Base-by-base conservation (phyloP, 2,797 vertebrate species). In the Epinephelus coioides region DNA sequence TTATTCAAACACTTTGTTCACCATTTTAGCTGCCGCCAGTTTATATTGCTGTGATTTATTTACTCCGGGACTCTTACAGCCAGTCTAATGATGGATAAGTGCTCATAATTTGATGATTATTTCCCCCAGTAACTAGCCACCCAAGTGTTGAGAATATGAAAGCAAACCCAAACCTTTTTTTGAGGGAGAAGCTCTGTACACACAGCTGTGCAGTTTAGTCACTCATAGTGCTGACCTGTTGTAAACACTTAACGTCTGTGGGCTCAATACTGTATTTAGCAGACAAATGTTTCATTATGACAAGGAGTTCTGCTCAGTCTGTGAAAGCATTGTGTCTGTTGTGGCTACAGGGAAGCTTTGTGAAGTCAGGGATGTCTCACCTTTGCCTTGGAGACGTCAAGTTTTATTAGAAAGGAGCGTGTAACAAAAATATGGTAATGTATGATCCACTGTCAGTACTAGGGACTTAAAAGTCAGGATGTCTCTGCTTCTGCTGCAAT, bases 51-150 rank as follows among this genome's bases (percentile, higher is more conserved):
- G 44, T 73, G 73, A 77, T 79, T 68, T 70, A 76, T 76, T 64
- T 49, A 23, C 43, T 46, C 38, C 60, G 34, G 65, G 65, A 66
- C 67, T 59, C 18, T 81, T 12, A 25, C 21, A 69, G 57, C 18
- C 51, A 38, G 51, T 51, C 40, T 76, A 68, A 88, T 82, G 78
- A 82, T 67, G 53, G 68, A 79, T 76, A 79, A 84, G 65, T 71
- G 57, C 44, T 75, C 66, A 65, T 82, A 63, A 84, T 84, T 60
- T 57, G 53, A 68, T 46, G 44, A 67, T 78, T 76, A 69, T 54
- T 64, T 74, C 53, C 19, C 56, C 51, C 27, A 57, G 50, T 69
- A 59, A 53, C 46, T 47, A 21, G 18, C 55, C 23, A 59, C 40
- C 60, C 25, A 67, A 67, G 27, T 74, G 69, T 51, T 73, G 44